Evolutionary conservation across 2,113 vertebrate species (phyloP), one percentile per base, ranked within the genome.

Genomic region (Parotia lawesii): DNA sequence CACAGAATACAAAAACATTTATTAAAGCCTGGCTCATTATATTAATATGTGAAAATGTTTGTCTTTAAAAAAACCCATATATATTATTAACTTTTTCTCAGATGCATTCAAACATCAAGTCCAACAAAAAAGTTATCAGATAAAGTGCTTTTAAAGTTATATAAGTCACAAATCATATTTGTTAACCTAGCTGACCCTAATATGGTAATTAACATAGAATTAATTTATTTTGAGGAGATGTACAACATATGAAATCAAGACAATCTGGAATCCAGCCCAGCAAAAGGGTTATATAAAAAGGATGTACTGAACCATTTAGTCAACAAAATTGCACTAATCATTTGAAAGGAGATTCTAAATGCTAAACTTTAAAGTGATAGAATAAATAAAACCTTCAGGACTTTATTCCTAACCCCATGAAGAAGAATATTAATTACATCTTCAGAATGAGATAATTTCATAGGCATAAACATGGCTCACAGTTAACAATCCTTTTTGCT

Each of bases 171-270:
- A 66, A 73, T 54, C 14, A 64, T 69, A 67, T 85, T 74, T 85
- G 45, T 76, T 93, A 94, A 94, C 74, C 87, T 60, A 70, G 66
- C 15, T 91, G 93, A 97, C 96, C 95, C 28, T 85, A 86, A 85
- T 90, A 83, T 78, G 60, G 42, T 96, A 97, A 97, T 97, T 97
- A 97, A 89, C 79, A 85, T 33, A 65, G 87, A 94, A 94, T 92
- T 96, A 94, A 96, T 95, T 51, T 89, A 89, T 82, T 48, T 64
- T 33, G 53, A 78, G 40, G 42, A 94, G 81, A 93, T 83, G 92
- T 29, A 85, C 93, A 96, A 87, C 93, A 93, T 91, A 95, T 66
- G 85, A 96, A 95, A 96, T 60, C 78, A 91, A 90, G 78, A 95
- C 65, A 77, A 91, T 44, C 75, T 96, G 95, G 97, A 96, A 93